These are phyloP conservation scores for Plecotus auritus DNA, from an alignment of 2,113 vertebrate species.

Conservation along the genomic window DNA sequence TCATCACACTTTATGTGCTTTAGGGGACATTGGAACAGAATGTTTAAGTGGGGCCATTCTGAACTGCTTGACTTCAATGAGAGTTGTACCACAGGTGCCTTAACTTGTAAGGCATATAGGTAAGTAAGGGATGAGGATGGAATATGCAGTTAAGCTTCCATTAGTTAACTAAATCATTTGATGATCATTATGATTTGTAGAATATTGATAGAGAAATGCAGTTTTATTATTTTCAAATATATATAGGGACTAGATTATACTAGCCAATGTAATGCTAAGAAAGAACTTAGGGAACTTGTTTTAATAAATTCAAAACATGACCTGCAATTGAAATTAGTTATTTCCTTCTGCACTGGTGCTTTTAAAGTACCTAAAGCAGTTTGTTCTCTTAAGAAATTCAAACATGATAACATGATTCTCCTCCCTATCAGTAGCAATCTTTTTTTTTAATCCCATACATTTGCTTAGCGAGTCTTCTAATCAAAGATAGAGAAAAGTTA, in stretches of 20 bases:
- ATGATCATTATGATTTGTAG: not conserved
- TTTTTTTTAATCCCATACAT: not conserved
- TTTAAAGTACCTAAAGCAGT: slow-evolving; percentile 21
- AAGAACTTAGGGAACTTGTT: not conserved
- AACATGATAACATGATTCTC: slow-evolving; percentile 6
- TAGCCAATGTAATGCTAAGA: not conserved
- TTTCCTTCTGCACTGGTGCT: slow-evolving; percentile 3
- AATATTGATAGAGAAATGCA: slow-evolving; percentile 15
- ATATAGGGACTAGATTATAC: not conserved
- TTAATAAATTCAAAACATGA: slow-evolving; percentile 38
- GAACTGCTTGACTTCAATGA: not conserved
- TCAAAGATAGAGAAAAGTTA: slow-evolving; percentile 32
- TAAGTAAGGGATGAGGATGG: not conserved
- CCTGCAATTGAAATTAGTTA: slow-evolving; percentile 41
- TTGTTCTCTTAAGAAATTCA: slow-evolving; percentile 66
- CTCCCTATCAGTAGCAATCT: not conserved
- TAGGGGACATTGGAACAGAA: not conserved
- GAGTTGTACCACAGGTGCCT: not conserved
- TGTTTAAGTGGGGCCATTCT: slow-evolving; percentile 18
- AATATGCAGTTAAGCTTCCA: not conserved
- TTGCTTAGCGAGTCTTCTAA: slow-evolving; percentile 62
- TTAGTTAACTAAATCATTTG: not conserved
- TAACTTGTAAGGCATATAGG: not conserved
- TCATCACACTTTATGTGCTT: not conserved
- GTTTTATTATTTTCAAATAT: not conserved